Evolutionary conservation across 2,888 invertebrate species (phyloP).

Genomic region (Ophioninae sp.): DNA sequence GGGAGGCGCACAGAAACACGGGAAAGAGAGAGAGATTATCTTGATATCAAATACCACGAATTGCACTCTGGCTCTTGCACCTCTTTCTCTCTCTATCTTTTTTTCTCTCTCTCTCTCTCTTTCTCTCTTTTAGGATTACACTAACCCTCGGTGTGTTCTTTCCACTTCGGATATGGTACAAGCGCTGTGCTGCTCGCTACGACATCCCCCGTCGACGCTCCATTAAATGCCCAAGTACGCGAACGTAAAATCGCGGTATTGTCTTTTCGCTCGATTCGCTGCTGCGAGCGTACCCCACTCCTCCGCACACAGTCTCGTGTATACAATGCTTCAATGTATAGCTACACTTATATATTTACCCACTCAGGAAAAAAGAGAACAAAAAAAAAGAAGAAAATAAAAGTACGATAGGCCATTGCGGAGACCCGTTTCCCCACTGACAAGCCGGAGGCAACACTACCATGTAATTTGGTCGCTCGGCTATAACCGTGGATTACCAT

Average conservation of each 20-base stretch:
- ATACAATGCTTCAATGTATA: not conserved
- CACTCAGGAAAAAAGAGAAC: too few relatives aligned
- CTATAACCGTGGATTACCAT: slow-evolving; percentile 52
- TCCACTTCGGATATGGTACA: slow-evolving; percentile 25
- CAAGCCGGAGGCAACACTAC: slow-evolving; percentile 46
- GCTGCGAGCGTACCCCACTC: slow-evolving; percentile 10
- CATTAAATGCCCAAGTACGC: slow-evolving; percentile 66
- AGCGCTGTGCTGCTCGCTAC: slow-evolving; percentile 22
- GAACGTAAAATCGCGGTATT: slow-evolving; percentile 64
- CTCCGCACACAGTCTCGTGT: slow-evolving; percentile 14
- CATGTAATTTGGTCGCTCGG: slow-evolving; percentile 60
- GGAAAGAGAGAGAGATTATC: slow-evolving; percentile 78
- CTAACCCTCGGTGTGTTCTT: slow-evolving; percentile 7
- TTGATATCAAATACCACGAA: slow-evolving; percentile 81
- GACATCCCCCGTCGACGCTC: slow-evolving; percentile 60
- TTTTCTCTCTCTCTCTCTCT: slow-evolving; percentile 13
- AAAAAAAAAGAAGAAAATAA: too few relatives aligned
- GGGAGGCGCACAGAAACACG: slow-evolving; percentile 59
- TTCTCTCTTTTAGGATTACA: slow-evolving; percentile 11
- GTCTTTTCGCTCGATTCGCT: slow-evolving; percentile 60
- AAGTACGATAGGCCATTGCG: slow-evolving; percentile 47
- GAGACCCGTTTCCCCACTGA: slow-evolving; percentile 35
- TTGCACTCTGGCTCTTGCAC: slow-evolving; percentile 76
- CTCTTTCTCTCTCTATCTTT: slow-evolving; percentile 32
- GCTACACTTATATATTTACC: too few relatives aligned